Base-by-base conservation (phyloP, 2,113 vertebrate species). In the Tor tambroides region DNA sequence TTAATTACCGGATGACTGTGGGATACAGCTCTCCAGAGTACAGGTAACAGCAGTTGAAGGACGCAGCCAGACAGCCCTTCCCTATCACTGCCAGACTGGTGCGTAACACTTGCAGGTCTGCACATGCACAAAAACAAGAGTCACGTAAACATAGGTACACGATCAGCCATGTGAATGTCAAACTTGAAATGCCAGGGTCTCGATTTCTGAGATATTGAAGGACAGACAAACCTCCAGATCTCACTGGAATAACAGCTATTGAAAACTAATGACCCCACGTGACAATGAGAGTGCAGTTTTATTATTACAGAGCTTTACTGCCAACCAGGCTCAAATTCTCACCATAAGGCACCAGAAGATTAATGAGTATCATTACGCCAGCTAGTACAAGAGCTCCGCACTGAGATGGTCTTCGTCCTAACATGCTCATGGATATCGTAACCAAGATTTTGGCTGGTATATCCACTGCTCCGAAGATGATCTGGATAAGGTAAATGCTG, bases 1-100 rank as follows among this genome's bases (percentile, higher is more conserved):
- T 63, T 41, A 46, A 49, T 91, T 88, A 94, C 95, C 94, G 92
- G 65, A 95, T 91, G 32, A 95, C 89, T 7, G 95, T 95, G 26
- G 95, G 95, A 80, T 88, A 95, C 7, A 95, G 92, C 63, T 95
- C 94, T 81, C 93, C 94, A 30, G 92, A 30, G 84, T 95, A 95
- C 56, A 96, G 93, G 89, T 96, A 97, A 88, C 96, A 95, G 88
- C 96, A 97, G 91, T 84, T 96, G 93, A 97, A 98, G 59, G 97
- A 95, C 1, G 96, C 95, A 0, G 97, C 95, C 0, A 98, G 92
- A 23, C 95, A 97, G 1, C 97, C 97, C 91, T 98, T 98, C 23
- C 97, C 97, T 15, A 97, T 3, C 12, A 97, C 97, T 6, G 97
- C 97, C 92, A 98, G 67, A 1, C 86, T 89, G 0, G 96, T 97